Base-by-base conservation (phyloP, 1,140 invertebrate genomes). In the Anadara kagoshimensis region DNA sequence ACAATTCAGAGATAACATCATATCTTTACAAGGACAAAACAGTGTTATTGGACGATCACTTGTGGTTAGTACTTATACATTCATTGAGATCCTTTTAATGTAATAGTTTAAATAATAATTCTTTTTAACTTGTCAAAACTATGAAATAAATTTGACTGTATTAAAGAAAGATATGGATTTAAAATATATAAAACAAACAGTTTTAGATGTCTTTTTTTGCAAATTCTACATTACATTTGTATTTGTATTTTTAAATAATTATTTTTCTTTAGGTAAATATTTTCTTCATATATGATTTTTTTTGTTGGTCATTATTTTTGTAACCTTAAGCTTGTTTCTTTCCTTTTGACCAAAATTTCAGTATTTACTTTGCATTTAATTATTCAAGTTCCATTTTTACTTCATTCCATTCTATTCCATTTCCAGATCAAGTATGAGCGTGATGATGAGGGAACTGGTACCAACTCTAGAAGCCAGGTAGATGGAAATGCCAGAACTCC, bases 401-500 rank as follows among this genome's bases (percentile, higher is more conserved):
- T n/a, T n/a, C n/a, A n/a, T n/a, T n/a, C 29, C 14, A 5, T 58
- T 69, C 29, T 36, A 36, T 36, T 36, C 7, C 29, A 36, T 58
- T 69, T 54, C 29, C 57, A 80, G 79, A 74, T 80, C 10, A 81
- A 78, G 56, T 49, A 72, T 22, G 79, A 81, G 68, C 67, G 76
- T n/a, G 79, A 81, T 64, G 79, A 81, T 62, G 73, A 78, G 47
- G 79, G 79, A 7, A 58, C 68, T 10, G 79, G 79, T 3, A 70
- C 68, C 18, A 74, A 75, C 45, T 65, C 71, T 22, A 71, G 59
- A 12, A 78, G 76, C 54, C 74, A 64, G 36, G 63, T 73, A 29
- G 78, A 81, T 44, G 79, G 79, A 24, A 81, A 78, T 47, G 76
- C 79, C 8, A 63, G 68, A 36, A 81, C 74, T 14, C 79, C 79